Conservation (phyloP, 2,888 invertebrate species). For the Omphaloscelis lunosa region DNA sequence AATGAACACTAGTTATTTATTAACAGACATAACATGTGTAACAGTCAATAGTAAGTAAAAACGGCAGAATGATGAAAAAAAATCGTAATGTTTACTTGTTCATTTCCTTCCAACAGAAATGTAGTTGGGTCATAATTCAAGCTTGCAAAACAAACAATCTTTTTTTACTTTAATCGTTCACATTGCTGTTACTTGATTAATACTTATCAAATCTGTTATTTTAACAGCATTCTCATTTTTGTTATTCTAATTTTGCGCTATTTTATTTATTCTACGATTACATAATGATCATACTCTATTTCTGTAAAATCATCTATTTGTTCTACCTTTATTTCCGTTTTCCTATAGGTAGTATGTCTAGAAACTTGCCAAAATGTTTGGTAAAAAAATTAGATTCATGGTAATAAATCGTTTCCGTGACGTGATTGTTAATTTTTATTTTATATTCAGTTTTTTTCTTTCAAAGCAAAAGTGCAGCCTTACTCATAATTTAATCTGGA, state of each 20-base stretch:
- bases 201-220: conserved; percentile 39
- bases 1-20: conserved; percentile 2
- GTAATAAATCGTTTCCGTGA: conserved; percentile 37
- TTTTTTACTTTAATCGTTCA: conserved; percentile 24
- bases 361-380: conserved; percentile 38
- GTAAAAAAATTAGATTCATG: conserved; percentile 50
- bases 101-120: conserved; percentile 35
- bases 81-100: conserved; percentile 21
- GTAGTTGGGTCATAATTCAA: conserved; percentile 23
- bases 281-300: conserved; percentile 56
- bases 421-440: background rate
- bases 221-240: conserved; percentile 63
- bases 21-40: conserved; percentile 22
- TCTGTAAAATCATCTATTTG: conserved; percentile 58
- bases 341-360: conserved; percentile 24
- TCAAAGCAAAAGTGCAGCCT: conserved; percentile 42
- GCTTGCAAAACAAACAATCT: conserved; percentile 34
- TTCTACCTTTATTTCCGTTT: conserved; percentile 42
- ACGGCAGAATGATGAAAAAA: conserved; percentile 24
- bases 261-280: conserved; percentile 62
- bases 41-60: conserved; percentile 22
- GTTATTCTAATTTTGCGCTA: conserved; percentile 61
- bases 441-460: conserved; percentile 13
- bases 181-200: conserved; percentile 18
- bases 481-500: conserved; percentile 49